Conservation (phyloP, 2,797 vertebrate species). For the Semotilus atromaculatus region DNA sequence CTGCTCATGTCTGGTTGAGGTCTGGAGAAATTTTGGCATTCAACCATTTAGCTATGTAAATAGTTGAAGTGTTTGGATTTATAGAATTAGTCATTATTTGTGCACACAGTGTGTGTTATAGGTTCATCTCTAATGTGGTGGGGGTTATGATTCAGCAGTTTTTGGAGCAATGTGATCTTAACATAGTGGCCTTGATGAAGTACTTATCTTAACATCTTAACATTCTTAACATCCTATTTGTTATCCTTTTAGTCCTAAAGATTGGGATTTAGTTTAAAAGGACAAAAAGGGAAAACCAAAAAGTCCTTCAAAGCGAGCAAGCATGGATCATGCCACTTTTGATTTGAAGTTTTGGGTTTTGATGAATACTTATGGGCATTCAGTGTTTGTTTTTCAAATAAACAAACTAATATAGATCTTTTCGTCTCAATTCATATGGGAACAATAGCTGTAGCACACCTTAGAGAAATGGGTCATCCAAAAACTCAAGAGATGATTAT, state of each 20-base stretch:
- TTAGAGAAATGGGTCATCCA: slow-evolving; percentile 66
- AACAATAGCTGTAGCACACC: slow-evolving; percentile 84
- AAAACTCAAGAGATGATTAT: slow-evolving; percentile 77
- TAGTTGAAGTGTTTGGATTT: slow-evolving; percentile 15
- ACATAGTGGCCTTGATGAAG: slow-evolving; percentile 80
- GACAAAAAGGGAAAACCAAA: slow-evolving; percentile 80
- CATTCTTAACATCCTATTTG: slow-evolving; percentile 62
- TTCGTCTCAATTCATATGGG: slow-evolving; percentile 77
- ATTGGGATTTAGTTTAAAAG: slow-evolving; percentile 67
- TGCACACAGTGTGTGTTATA: slow-evolving; percentile 46
- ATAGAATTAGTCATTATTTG: slow-evolving; percentile 25
- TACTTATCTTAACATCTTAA: slow-evolving; percentile 73
- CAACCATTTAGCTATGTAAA: slow-evolving; percentile 8
- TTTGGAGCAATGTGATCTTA: slow-evolving; percentile 73
- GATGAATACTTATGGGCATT: slow-evolving; percentile 83
- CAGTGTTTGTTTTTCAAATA: slow-evolving; percentile 76
- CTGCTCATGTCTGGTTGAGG: slow-evolving; percentile 74
- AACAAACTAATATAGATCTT: slow-evolving; percentile 65
- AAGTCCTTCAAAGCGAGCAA: slow-evolving; percentile 66
- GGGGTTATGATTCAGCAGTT: slow-evolving; percentile 69
- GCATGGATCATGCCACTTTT: slow-evolving; percentile 65
- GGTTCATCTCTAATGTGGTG: slow-evolving; percentile 38
- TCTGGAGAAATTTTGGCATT: slow-evolving; percentile 69
- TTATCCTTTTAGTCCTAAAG: slow-evolving; percentile 59
- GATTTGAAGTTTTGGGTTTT: slow-evolving; percentile 56